A percentile compares a stretch with the other conserved stretches of the same genome.
phyloP scores from a whole-genome alignment of 2,888 invertebrate species.

The Rhorus exstirpatorius region DNA sequence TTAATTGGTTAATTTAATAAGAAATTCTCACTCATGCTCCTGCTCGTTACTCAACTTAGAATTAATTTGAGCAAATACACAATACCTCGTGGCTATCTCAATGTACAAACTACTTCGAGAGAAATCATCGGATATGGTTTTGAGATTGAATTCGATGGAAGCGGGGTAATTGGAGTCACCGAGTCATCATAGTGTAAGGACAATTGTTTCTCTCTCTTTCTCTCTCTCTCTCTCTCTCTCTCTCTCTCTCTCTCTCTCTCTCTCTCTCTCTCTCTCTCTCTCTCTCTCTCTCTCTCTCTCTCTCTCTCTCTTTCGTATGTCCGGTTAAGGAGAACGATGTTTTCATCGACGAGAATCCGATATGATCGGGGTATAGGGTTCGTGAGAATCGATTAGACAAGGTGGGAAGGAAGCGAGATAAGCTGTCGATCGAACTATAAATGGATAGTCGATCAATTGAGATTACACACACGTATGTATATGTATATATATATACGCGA shows the following conservation, averaged over 20 bases:
- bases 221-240: background rate
- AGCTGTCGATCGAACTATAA: conserved; percentile 53
- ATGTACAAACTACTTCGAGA: too few relatives aligned
- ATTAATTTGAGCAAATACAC: too few relatives aligned
- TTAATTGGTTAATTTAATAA: too few relatives aligned
- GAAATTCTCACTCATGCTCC: too few relatives aligned
- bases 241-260: too few relatives aligned
- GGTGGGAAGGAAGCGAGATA: conserved; percentile 45
- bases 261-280: too few relatives aligned
- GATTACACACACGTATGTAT: conserved; percentile 18
- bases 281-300: background rate
- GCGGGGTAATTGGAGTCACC: conserved; percentile 45
- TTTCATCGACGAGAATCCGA: conserved; percentile 57
- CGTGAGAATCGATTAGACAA: conserved; percentile 62
- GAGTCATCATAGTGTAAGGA: conserved; percentile 3
- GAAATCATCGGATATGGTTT: background rate
- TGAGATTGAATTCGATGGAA: background rate
- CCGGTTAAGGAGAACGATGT: conserved; percentile 37
- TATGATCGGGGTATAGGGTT: conserved; percentile 46
- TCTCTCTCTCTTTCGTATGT: conserved; percentile 10
- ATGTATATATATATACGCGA: background rate
- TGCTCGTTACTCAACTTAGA: too few relatives aligned
- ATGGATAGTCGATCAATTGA: conserved; percentile 48
- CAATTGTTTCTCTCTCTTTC: conserved; percentile 10
- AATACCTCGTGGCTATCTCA: too few relatives aligned